A percentile compares a stretch with the other conserved stretches of the same genome.
phyloP scores from a whole-genome alignment of 1,140 invertebrate species.

The Drosophila saltans region DNA sequence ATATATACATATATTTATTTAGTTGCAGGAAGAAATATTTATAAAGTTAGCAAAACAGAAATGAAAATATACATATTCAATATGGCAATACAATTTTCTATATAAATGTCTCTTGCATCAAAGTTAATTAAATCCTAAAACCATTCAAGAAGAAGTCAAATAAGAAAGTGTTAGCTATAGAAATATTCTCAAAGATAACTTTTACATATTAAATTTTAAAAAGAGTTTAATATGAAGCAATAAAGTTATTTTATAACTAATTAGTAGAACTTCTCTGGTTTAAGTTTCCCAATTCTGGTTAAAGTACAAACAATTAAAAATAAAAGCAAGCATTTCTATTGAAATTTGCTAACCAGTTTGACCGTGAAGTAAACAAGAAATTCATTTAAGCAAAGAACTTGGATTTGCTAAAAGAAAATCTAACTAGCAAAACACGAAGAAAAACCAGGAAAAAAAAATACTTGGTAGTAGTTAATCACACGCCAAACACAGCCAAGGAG shows the following conservation, averaged over 20 bases:
- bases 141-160: too few species aligned
- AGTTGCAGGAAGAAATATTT: not conserved
- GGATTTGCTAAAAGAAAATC: slow-evolving; percentile 14
- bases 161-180: too few species aligned
- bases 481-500: slow-evolving; percentile 52
- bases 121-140: too few species aligned
- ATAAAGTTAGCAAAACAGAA: not conserved
- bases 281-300: not conserved
- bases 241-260: too few species aligned
- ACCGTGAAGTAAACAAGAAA: not conserved
- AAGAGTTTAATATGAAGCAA: too few species aligned
- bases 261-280: not conserved
- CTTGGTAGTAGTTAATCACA: slow-evolving; percentile 70
- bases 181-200: too few species aligned
- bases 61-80: not conserved
- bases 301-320: slow-evolving; percentile 4
- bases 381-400: slow-evolving; percentile 14
- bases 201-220: too few species aligned
- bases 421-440: slow-evolving; percentile 16
- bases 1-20: slow-evolving; percentile 2
- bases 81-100: not conserved
- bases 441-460: slow-evolving; percentile 19
- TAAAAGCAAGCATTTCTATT: slow-evolving; percentile 2
- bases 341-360: not conserved
- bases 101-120: too few species aligned